Conservation (phyloP, 2,797 vertebrate genomes). For the Heterohyrax brucei region DNA sequence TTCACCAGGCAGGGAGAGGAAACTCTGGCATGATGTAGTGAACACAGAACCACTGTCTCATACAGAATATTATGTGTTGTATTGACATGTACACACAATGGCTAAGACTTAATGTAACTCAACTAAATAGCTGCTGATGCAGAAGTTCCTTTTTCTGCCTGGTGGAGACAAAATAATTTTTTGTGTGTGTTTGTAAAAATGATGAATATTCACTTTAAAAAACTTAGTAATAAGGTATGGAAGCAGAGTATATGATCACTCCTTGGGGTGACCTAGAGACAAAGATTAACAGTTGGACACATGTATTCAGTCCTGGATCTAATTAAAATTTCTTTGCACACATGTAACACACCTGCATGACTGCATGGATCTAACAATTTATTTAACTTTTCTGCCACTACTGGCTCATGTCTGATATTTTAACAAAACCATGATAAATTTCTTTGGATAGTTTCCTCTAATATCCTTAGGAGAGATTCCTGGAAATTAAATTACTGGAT, state of each 20-base stretch:
- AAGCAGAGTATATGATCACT: background rate
- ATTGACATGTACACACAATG: background rate
- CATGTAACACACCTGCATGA: background rate
- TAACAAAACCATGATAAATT: constrained; percentile 57
- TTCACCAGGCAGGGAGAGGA: background rate
- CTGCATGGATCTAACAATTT: background rate
- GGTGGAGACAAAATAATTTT: constrained; percentile 26
- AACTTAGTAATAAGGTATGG: constrained; percentile 51
- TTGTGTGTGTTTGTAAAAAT: constrained; percentile 8
- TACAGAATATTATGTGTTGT: background rate
- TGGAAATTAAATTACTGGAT: constrained; percentile 70
- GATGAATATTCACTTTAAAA: constrained; percentile 30
- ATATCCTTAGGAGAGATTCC: constrained; percentile 61
- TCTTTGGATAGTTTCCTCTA: constrained; percentile 16
- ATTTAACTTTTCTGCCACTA: background rate
- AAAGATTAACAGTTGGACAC: background rate
- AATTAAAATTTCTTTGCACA: background rate
- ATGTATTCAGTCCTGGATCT: background rate
- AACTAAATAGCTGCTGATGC: background rate
- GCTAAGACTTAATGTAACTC: background rate
- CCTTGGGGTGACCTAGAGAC: background rate
- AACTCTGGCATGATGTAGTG: background rate
- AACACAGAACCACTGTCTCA: background rate
- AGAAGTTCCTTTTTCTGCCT: constrained; percentile 38
- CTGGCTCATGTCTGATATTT: constrained; percentile 17